phyloP scores from a whole-genome alignment of 2,888 invertebrate species.

The Frankliniella intonsa region DNA sequence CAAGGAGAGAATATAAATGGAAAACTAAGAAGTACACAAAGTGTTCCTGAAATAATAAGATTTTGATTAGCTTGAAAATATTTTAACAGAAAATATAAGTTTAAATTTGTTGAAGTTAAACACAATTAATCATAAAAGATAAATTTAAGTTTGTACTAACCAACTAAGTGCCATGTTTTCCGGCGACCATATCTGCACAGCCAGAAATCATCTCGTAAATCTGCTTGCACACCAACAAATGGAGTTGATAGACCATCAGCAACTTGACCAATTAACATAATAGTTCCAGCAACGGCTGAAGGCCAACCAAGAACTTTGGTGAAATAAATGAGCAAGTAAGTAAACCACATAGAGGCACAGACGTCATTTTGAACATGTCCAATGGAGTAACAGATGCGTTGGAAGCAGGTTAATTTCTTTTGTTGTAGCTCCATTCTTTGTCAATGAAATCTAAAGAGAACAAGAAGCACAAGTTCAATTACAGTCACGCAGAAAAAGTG shows the following conservation, averaged over 20 bases:
- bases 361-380: slow-evolving; percentile 90
- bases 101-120: not conserved
- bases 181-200: slow-evolving; percentile 70
- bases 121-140: not conserved
- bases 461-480: too few species aligned
- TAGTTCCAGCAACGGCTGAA: slow-evolving; percentile 50
- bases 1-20: slow-evolving; percentile 72
- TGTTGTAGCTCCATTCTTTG: not conserved
- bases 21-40: slow-evolving; percentile 67
- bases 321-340: slow-evolving; percentile 80
- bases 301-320: slow-evolving; percentile 54
- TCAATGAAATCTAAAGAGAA: not conserved
- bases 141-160: slow-evolving; percentile 50
- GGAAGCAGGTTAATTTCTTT: slow-evolving; percentile 30
- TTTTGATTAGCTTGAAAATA: slow-evolving; percentile 6
- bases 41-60: slow-evolving; percentile 51
- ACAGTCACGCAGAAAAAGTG: too few species aligned
- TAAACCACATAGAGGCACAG: slow-evolving; percentile 92
- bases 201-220: slow-evolving; percentile 62
- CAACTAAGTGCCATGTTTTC: slow-evolving; percentile 86
- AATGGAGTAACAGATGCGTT: slow-evolving; percentile 59
- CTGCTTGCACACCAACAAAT: slow-evolving; percentile 80
- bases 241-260: slow-evolving; percentile 64
- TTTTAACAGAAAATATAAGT: not conserved
- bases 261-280: slow-evolving; percentile 68